Evolutionary conservation across 92 coral and sea anemone genomes (phyloP), one percentile per base, ranked within the genome.

Genomic region (Phenganax marumi): DNA sequence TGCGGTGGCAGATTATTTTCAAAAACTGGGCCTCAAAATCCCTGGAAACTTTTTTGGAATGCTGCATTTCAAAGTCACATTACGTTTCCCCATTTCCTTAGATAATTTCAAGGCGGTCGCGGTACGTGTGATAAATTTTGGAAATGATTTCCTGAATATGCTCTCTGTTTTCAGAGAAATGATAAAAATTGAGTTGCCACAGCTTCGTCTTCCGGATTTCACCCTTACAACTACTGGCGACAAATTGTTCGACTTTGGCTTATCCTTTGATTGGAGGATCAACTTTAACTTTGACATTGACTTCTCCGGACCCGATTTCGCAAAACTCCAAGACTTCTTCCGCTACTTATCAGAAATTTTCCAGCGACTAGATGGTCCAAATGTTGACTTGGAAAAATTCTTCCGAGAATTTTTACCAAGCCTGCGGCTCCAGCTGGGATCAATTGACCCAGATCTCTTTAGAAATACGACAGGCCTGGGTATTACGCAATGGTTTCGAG

Each of bases 1-100:
- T 61, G 93, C 89, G 75, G 91, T 96, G 10, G 81, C 83, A 57
- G 97, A 96, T 8, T 96, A 89, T 76, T 96, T 96, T 77, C 79
- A 80, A 2, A 85, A 88, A 43, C 50, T 86, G 43, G 93, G 89
- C 8, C 33, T 85, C 33, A 73, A 81, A 25, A 77, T 92, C 0
- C 98, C 98, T 7, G 82, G 84, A 56, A 91, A 91, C 43, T 92
- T 95, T 86, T 74, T 75, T 11, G 75, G 85, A 12, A 93, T 92
- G 82, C 84, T 95, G 55, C 97, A 97, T 25, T 95, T 95, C 72
- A 87, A 81, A 63, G 84, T 89, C 79, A 83, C 97, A 7, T 68
- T 92, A 16, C 92, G 86, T 63, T 84, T 95, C 21, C 89, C 97
- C 0, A 84, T 89, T 64, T 92, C 93, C 6, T 84, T 95, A 82